A percentile compares a stretch with the other conserved stretches of the same genome.
Evolutionary conservation across 2,888 invertebrate genomes (phyloP).

Genomic region (Leucophenga montana): DNA sequence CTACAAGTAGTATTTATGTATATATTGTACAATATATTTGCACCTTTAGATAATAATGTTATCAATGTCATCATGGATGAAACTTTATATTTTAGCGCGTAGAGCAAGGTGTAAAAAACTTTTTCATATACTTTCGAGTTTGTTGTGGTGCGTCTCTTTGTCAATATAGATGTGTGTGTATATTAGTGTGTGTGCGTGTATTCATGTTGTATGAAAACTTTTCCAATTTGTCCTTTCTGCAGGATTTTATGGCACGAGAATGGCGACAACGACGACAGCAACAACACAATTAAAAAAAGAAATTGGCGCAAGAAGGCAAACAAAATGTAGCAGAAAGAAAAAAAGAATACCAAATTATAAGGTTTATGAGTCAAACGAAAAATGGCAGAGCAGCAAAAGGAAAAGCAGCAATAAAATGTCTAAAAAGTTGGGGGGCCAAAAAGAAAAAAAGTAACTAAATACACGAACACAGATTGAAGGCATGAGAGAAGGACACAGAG

Average conservation of each 20-base stretch:
- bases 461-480: neutral
- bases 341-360: neutral
- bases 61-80: conserved; percentile 20
- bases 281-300: conserved; percentile 1
- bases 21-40: neutral
- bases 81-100: conserved; percentile 3
- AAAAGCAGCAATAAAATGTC: neutral
- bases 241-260: neutral
- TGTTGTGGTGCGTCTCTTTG: too few species aligned
- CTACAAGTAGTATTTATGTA: too few species aligned
- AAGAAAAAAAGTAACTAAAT: neutral
- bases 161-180: neutral
- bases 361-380: conserved; percentile 2
- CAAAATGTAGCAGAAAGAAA: neutral
- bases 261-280: neutral
- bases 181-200: neutral
- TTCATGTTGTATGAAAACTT: neutral
- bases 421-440: neutral
- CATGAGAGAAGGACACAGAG: too few species aligned
- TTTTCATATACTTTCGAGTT: neutral
- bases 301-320: neutral
- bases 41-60: conserved; percentile 28
- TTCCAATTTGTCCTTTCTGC: conserved; percentile 10
- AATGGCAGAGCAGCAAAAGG: neutral
- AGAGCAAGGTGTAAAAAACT: neutral